phyloP scores from a whole-genome alignment of 2,797 vertebrate species.

The Novumbra hubbsi region DNA sequence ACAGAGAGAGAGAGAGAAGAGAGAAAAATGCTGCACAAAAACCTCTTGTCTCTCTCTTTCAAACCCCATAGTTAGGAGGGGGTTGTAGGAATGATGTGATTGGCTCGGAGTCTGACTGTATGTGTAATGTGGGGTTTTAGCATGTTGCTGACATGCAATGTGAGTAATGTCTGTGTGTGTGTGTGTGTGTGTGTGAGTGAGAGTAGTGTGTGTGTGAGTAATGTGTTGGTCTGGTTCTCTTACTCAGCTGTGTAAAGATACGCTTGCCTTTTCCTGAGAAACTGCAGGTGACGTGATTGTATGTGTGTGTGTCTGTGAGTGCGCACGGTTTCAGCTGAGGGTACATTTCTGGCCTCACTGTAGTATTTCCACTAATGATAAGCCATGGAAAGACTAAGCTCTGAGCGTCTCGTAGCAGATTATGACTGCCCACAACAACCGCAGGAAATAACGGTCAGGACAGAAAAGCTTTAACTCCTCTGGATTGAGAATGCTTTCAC shows the following conservation, averaged over 20 bases:
- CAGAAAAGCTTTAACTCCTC: not conserved
- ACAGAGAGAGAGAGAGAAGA: not conserved
- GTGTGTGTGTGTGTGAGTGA: not conserved
- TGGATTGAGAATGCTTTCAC: slow-evolving; percentile 11
- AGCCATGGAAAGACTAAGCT: not conserved
- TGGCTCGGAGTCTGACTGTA: not conserved
- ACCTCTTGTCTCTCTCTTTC: slow-evolving; percentile 39
- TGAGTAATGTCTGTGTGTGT: not conserved
- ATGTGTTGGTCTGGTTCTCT: not conserved
- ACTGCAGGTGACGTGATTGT: not conserved
- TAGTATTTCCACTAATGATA: not conserved
- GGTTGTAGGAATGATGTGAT: not conserved
- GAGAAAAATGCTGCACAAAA: slow-evolving; percentile 64
- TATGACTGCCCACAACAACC: slow-evolving; percentile 15
- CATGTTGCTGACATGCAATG: not conserved
- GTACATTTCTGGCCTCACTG: not conserved
- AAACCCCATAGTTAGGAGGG: not conserved
- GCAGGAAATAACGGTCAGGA: slow-evolving; percentile 15
- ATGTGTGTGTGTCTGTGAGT: not conserved
- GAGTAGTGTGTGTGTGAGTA: not conserved
- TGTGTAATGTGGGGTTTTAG: not conserved
- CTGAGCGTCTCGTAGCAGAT: not conserved
- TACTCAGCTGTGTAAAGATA: not conserved
- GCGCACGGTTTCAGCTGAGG: not conserved
- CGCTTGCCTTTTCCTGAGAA: not conserved